Evolutionary conservation across 2,113 vertebrate genomes (phyloP).

Genomic region (Cercocebus atys): DNA sequence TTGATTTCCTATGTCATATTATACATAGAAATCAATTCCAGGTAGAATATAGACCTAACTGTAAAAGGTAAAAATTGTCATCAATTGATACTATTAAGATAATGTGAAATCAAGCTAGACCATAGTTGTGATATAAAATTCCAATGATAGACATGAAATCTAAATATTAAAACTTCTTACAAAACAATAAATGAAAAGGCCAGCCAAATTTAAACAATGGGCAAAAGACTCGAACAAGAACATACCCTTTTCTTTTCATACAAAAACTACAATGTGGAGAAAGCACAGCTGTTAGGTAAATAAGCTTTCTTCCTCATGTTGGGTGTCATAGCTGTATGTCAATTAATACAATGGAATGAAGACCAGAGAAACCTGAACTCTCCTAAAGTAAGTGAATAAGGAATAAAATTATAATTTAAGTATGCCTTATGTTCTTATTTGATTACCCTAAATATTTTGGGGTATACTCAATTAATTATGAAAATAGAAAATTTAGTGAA

Average conservation of each 20-base stretch:
- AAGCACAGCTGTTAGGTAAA: background rate
- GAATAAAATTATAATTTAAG: background rate
- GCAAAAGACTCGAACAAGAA: background rate
- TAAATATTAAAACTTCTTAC: background rate
- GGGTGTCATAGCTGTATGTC: background rate
- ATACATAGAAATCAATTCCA: background rate
- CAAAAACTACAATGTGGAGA: background rate
- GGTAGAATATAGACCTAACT: background rate
- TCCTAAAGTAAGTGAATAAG: background rate
- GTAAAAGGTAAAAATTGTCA: background rate
- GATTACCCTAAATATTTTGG: background rate
- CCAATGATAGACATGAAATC: background rate
- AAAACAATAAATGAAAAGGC: background rate
- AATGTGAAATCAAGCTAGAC: background rate
- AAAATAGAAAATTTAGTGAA: background rate
- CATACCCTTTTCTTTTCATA: background rate
- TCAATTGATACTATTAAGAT: background rate
- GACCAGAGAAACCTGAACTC: background rate
- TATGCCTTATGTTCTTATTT: background rate
- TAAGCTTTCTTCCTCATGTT: background rate
- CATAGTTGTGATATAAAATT: background rate
- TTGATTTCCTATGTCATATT: background rate
- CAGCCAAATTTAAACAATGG: background rate
- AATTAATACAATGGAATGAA: background rate
- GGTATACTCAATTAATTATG: background rate